phyloP scores from a whole-genome alignment of 1,140 invertebrate genomes.

The Eriosoma lanigerum region DNA sequence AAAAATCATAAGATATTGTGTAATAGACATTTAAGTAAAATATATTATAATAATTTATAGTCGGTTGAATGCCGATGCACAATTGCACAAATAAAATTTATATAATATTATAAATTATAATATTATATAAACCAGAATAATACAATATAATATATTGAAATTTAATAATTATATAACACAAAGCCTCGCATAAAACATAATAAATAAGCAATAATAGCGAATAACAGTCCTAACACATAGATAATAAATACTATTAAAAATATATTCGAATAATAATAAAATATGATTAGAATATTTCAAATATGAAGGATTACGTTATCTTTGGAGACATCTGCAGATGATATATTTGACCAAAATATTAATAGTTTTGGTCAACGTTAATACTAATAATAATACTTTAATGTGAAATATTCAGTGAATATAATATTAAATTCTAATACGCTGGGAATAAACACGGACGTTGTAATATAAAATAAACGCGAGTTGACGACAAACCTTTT shows the following conservation, averaged over 20 bases:
- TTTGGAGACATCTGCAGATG: neutral
- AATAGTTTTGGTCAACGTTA: neutral
- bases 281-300: neutral
- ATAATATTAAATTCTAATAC: neutral
- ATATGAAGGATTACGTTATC: neutral
- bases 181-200: neutral
- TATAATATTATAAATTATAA: neutral
- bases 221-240: neutral
- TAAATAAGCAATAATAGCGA: too few species aligned
- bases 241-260: neutral
- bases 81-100: neutral
- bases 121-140: neutral
- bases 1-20: neutral
- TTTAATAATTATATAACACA: neutral
- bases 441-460: conserved; percentile 11
- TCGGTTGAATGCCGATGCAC: neutral
- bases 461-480: conserved; percentile 5
- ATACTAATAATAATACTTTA: conserved; percentile 3
- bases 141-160: conserved; percentile 1
- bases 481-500: neutral
- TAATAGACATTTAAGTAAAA: neutral
- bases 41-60: neutral
- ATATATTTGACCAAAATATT: neutral
- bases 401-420: conserved; percentile 23
- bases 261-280: neutral